phyloP scores from a whole-genome alignment of 1,140 invertebrate species.

The Contarinia nasturtii region DNA sequence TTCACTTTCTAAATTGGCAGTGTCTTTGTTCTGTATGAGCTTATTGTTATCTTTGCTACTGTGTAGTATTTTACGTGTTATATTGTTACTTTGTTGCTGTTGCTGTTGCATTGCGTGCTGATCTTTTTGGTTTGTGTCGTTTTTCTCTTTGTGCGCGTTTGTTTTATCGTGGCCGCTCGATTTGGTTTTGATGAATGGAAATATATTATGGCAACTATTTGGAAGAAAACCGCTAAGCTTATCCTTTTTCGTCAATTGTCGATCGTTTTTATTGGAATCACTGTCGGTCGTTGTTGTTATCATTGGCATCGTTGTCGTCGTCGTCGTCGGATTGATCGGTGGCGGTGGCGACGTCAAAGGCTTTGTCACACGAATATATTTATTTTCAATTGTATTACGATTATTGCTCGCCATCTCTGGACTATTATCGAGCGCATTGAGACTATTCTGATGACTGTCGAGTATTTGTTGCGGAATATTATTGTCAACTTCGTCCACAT shows the following conservation, averaged over 20 bases:
- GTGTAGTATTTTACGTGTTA: too few species aligned
- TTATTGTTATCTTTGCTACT: too few species aligned
- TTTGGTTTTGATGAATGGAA: constrained; percentile 21
- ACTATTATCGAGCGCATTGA: not conserved
- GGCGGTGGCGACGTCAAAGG: constrained; percentile 5
- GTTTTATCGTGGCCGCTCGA: constrained; percentile 15
- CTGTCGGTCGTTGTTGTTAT: not conserved
- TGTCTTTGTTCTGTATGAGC: too few species aligned
- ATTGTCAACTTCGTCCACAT: too few species aligned
- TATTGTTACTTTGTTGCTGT: not conserved
- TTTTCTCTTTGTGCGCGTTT: constrained; percentile 8
- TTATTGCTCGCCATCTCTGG: not conserved
- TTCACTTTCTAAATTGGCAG: too few species aligned
- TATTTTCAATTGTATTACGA: not conserved
- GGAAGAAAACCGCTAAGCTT: constrained; percentile 22
- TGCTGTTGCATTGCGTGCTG: not conserved
- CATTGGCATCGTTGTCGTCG: not conserved
- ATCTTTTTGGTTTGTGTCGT: not conserved
- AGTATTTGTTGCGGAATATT: too few species aligned
- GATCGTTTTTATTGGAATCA: not conserved
- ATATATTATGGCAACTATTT: constrained; percentile 19
- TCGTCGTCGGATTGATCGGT: constrained; percentile 1
- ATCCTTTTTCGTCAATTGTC: constrained; percentile 15
- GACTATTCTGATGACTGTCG: not conserved
- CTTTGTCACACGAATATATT: not conserved